phyloP scores from a whole-genome alignment of 1,140 invertebrate genomes.

The Theocolax elegans region DNA sequence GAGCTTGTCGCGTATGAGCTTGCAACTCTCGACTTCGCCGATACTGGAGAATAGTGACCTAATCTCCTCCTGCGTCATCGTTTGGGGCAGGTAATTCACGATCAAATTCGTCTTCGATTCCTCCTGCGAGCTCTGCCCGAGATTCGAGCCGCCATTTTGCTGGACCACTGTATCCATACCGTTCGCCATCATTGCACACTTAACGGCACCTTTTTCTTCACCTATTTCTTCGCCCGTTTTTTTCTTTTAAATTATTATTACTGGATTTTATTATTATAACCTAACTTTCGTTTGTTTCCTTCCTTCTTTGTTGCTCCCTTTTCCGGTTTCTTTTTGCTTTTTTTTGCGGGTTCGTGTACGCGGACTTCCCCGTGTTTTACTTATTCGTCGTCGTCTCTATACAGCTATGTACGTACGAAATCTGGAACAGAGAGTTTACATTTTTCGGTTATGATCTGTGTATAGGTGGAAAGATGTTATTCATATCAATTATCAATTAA shows the following conservation, averaged over 20 bases:
- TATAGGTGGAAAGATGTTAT: no score
- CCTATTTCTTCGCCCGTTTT: not conserved
- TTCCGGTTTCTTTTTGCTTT: no score
- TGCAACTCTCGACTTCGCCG: slow-evolving; percentile 99
- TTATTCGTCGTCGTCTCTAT: slow-evolving; percentile 49
- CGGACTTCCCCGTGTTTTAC: no score
- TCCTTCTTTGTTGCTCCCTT: no score
- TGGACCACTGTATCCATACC: slow-evolving; percentile 79
- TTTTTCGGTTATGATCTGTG: no score
- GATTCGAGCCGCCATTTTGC: slow-evolving; percentile 75
- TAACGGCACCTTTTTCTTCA: slow-evolving; percentile 27
- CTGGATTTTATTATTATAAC: not conserved
- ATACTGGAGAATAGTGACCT: slow-evolving; percentile 96
- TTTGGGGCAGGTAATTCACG: slow-evolving; percentile 99
- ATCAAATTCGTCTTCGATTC: slow-evolving; percentile 98
- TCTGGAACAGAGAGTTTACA: slow-evolving; percentile 55
- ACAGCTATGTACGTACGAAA: slow-evolving; percentile 67
- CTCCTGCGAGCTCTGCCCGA: slow-evolving; percentile 81
- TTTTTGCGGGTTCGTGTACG: no score
- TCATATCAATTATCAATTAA: no score
- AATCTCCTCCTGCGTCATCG: slow-evolving; percentile 99
- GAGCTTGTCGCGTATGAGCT: slow-evolving; percentile 97
- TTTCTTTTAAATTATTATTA: slow-evolving; percentile 1
- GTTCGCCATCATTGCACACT: slow-evolving; percentile 82
- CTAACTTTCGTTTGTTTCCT: no score